A percentile compares a stretch with the other conserved stretches of the same genome.
These are phyloP conservation scores for Limnodromus scolopaceus DNA, from an alignment of 2,797 vertebrate species.

Conservation along the genomic window DNA sequence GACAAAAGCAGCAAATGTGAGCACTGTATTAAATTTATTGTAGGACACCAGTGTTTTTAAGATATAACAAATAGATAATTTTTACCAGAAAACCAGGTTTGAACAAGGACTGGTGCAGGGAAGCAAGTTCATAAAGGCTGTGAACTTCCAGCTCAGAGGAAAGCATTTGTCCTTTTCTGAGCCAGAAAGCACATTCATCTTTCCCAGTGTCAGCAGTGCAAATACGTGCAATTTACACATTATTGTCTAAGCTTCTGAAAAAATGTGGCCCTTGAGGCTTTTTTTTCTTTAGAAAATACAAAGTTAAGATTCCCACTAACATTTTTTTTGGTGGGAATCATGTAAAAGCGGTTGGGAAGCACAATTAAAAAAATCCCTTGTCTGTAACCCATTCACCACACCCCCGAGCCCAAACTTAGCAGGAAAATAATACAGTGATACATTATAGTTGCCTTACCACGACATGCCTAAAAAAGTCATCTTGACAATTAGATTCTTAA, in stretches of 20 bases:
- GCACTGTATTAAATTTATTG: not conserved
- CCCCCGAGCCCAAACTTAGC: not conserved
- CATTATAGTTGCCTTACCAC: not conserved
- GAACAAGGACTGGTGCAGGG: not conserved
- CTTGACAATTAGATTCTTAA: not conserved
- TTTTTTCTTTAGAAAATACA: slow-evolving; percentile 25
- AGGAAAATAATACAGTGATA: not conserved
- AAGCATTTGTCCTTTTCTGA: not conserved
- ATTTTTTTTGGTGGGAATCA: not conserved
- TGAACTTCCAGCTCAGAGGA: not conserved
- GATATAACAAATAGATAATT: not conserved
- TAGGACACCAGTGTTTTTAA: not conserved
- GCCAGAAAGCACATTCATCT: slow-evolving; percentile 22
- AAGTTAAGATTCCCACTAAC: not conserved
- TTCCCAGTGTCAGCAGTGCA: slow-evolving; percentile 14
- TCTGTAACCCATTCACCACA: not conserved
- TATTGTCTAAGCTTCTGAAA: slow-evolving; percentile 9
- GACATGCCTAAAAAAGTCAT: not conserved
- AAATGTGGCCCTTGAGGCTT: slow-evolving; percentile 15
- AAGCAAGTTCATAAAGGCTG: not conserved
- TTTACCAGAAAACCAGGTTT: not conserved
- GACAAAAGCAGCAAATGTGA: not conserved
- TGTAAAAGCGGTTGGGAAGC: not conserved
- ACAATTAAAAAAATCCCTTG: not conserved
- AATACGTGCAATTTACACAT: slow-evolving; percentile 13